phyloP scores from a whole-genome alignment of 2,888 invertebrate genomes.

The Stictocephala bisonia region DNA sequence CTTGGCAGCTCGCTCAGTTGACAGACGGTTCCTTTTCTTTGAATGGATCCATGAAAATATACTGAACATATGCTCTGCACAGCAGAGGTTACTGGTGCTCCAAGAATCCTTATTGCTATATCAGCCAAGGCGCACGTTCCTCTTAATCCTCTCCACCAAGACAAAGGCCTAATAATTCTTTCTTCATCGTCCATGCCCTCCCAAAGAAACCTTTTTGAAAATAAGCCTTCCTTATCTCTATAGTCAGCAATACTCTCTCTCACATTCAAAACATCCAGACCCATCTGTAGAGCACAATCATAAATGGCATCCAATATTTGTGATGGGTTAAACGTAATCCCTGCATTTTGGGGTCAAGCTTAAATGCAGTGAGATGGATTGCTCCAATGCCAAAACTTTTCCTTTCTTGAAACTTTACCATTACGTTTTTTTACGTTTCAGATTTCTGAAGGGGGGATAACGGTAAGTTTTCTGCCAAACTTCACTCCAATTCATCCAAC shows the following conservation, averaged over 20 bases:
- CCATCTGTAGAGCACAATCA: slow-evolving; percentile 31
- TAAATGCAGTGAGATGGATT: slow-evolving; percentile 47
- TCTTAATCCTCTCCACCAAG: slow-evolving; percentile 18
- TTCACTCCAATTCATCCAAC: slow-evolving; percentile 26
- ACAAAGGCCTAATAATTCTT: not conserved
- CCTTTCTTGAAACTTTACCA: slow-evolving; percentile 42
- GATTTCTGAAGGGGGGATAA: slow-evolving; percentile 34
- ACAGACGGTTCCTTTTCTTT: too few relatives aligned
- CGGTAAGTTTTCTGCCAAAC: slow-evolving; percentile 40
- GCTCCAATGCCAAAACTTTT: slow-evolving; percentile 33
- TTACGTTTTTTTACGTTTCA: slow-evolving; percentile 43
- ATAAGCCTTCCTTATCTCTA: slow-evolving; percentile 40
- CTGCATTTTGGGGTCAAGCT: slow-evolving; percentile 44
- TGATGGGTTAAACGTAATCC: slow-evolving; percentile 41
- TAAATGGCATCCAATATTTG: slow-evolving; percentile 48
- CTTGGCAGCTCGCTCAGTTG: too few relatives aligned
- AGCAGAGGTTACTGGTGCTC: slow-evolving; percentile 19
- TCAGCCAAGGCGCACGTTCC: slow-evolving; percentile 14
- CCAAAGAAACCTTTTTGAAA: slow-evolving; percentile 49
- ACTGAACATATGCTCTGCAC: slow-evolving; percentile 59
- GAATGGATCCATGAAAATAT: slow-evolving; percentile 53
- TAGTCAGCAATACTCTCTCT: slow-evolving; percentile 43
- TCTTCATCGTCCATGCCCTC: slow-evolving; percentile 18
- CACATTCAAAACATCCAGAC: not conserved
- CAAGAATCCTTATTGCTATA: slow-evolving; percentile 17